Percentiles rank a stretch among this genome's conserved stretches.
These are phyloP conservation scores for Alosa sapidissima DNA, from an alignment of 2,797 vertebrate species.

Conservation along the genomic window DNA sequence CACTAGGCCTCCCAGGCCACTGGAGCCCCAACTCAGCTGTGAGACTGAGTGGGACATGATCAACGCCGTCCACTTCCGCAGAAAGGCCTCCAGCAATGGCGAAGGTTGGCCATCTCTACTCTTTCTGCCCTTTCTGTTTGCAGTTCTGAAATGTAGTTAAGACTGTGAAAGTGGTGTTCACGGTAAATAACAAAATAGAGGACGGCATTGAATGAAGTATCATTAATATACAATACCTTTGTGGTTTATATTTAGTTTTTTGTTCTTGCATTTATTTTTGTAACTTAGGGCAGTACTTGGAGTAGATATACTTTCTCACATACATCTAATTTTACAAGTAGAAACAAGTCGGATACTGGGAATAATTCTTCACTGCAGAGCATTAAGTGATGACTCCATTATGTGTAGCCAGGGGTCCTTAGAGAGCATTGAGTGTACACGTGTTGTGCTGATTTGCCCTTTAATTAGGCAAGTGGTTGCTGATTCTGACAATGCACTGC, in stretches of 20 bases:
- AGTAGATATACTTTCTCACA: too few species aligned
- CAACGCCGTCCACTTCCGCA: conserved; percentile 78
- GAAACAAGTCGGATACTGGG: background rate
- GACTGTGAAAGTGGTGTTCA: background rate
- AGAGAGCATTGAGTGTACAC: background rate
- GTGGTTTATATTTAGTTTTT: too few species aligned
- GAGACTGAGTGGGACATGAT: conserved; percentile 84
- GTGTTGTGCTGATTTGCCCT: background rate
- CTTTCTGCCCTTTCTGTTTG: background rate
- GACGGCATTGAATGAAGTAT: background rate
- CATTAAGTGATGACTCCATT: background rate
- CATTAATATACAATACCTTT: too few species aligned
- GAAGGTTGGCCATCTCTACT: conserved; percentile 47
- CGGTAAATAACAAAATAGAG: background rate
- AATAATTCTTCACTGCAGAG: background rate
- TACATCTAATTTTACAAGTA: too few species aligned
- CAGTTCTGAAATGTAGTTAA: background rate
- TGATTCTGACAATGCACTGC: background rate
- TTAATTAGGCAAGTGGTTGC: background rate
- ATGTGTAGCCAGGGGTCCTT: background rate
- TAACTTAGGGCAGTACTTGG: too few species aligned
- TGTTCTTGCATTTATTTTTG: too few species aligned
- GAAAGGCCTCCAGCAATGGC: conserved; percentile 71
- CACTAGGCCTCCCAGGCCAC: conserved; percentile 62
- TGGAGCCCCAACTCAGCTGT: conserved; percentile 72